phyloP scores from a whole-genome alignment of 1,140 invertebrate genomes.

The Condylostylus longicornis region DNA sequence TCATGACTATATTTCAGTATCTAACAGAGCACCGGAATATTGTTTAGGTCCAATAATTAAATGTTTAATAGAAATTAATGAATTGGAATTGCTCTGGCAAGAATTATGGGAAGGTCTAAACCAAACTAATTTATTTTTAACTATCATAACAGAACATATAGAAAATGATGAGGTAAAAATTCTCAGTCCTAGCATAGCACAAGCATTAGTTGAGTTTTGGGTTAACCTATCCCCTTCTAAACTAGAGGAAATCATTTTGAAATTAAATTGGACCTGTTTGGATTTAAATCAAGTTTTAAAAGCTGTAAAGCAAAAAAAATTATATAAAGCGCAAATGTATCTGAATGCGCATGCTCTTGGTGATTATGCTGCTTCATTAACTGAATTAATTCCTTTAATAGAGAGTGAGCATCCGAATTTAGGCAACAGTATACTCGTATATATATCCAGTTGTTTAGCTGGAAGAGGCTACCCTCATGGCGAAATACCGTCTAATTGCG shows the following conservation, averaged over 20 bases:
- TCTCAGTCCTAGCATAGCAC: conserved; percentile 48
- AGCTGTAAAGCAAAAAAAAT: conserved; percentile 57
- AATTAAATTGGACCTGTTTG: conserved; percentile 66
- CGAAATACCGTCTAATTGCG: conserved; percentile 54
- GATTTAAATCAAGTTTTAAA: conserved; percentile 78
- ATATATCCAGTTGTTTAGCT: conserved; percentile 82
- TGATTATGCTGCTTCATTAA: conserved; percentile 72
- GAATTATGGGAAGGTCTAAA: conserved; percentile 34
- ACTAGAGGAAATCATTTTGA: conserved; percentile 66
- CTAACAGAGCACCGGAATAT: conserved; percentile 23
- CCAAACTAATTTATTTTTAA: conserved; percentile 29
- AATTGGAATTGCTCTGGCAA: conserved; percentile 31
- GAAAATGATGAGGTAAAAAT: conserved; percentile 28
- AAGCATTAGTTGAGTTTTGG: conserved; percentile 47
- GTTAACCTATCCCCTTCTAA: conserved; percentile 37
- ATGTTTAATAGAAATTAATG: conserved; percentile 25
- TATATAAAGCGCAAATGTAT: conserved; percentile 81
- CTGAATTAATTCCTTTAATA: conserved; percentile 50
- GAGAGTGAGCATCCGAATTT: conserved; percentile 37
- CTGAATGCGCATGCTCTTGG: conserved; percentile 71
- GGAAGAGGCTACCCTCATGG: conserved; percentile 82
- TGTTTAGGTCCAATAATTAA: conserved; percentile 25
- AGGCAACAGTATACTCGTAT: conserved; percentile 85
- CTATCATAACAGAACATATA: conserved; percentile 35
- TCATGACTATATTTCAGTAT: conserved; percentile 25